Base-by-base conservation (phyloP, 2,113 vertebrate species). In the Alces alces region DNA sequence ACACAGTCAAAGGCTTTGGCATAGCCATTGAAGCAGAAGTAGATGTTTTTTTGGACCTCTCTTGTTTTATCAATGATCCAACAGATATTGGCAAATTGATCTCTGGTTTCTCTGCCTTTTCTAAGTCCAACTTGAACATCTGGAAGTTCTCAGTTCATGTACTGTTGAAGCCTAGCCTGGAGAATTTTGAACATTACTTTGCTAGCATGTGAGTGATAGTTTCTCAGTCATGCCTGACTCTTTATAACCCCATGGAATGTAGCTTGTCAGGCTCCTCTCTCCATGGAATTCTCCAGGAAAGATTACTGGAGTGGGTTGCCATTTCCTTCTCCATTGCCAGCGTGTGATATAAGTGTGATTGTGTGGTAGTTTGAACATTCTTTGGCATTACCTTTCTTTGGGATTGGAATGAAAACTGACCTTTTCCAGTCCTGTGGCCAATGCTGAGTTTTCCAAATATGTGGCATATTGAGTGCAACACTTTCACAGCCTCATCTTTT, bases 281-380 rank as follows among this genome's bases (percentile, higher is more conserved):
- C 52, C 52, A 54, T 54, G 52, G 52, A 16, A 54, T 54, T 54
- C 52, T 54, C 16, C 52, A 54, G 52, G 52, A 16, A 54, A 54
- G 52, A 54, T 16, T 54, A 54, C 52, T 54, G 52, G 52, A 54
- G 52, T 54, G 52, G 16, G 16, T 16, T 54, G 52, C 16, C 52
- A 54, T 54, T 54, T 16, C 52, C 52, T 54, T 54, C 52, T 54
- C 47, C 47, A 50, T 66, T n/a, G 2, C 61, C n/a, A 66, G 33
- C 0, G 2, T n/a, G 16, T 66, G 33, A n/a, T 33, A 19, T 66
- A 4, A 66, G 61, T 66, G 8, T 0, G n/a, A 9, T n/a, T 66
- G 33, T 66, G 33, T 0, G 7, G 15, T 66, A n/a, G 33, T 66
- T 19, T n/a, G 61, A 66, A 0, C 33, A 66, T 66, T 66, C 61